These are phyloP conservation scores for Stichodactyla mertensii DNA, from an alignment of 64 coral and sea anemone species.

Conservation along the genomic window DNA sequence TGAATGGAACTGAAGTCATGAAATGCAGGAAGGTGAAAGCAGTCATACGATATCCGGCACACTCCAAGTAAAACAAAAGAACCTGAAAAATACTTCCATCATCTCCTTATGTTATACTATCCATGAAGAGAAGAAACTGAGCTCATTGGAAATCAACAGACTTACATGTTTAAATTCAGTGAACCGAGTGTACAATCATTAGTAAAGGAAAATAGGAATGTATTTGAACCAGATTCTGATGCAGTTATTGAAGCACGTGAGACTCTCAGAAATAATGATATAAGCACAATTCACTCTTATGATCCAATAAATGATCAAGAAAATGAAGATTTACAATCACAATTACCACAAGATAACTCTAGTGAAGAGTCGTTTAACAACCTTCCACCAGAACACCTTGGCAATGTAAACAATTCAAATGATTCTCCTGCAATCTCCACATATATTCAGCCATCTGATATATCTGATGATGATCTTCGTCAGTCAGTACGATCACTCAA, in stretches of 20 bases:
- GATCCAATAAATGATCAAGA: too few relatives aligned
- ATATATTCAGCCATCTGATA: slow-evolving; percentile 37
- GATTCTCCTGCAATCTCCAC: neutral
- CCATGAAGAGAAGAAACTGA: too few relatives aligned
- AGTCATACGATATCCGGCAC: slow-evolving; percentile 54
- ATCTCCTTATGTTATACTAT: neutral
- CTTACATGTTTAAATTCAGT: slow-evolving; percentile 1
- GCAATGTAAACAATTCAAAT: neutral
- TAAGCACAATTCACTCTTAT: slow-evolving; percentile 12
- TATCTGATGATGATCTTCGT: slow-evolving; percentile 38
- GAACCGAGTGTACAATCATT: slow-evolving; percentile 2
- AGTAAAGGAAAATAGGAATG: slow-evolving; percentile 12
- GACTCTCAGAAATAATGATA: slow-evolving; percentile 6
- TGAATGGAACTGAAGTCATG: slow-evolving; percentile 50
- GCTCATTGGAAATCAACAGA: neutral
- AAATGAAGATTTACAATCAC: neutral
- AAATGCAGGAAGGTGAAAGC: slow-evolving; percentile 66
- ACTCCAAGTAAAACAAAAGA: slow-evolving; percentile 47
- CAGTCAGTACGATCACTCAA: slow-evolving; percentile 36
- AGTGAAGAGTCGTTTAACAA: slow-evolving; percentile 2
- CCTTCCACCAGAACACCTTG: neutral
- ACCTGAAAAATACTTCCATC: slow-evolving; percentile 1
- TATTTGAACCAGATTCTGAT: too few relatives aligned
- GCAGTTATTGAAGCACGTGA: neutral
- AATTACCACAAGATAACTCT: neutral